phyloP scores from a whole-genome alignment of 2,113 vertebrate species.

The Nyctibius bracteatus region DNA sequence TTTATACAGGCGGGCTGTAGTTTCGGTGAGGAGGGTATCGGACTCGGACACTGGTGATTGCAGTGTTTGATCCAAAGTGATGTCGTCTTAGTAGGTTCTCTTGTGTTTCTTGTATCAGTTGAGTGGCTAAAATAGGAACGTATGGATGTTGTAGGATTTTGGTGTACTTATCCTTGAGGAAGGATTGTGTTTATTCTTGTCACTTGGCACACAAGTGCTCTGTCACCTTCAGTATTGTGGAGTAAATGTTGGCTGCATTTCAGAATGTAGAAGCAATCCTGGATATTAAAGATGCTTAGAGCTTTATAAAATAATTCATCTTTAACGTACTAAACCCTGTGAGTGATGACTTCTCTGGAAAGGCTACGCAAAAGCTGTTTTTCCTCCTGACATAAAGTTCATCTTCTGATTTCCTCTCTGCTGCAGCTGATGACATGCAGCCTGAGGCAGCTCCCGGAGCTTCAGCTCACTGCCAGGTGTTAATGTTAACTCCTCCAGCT shows the following conservation, averaged over 20 bases:
- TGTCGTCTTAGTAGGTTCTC: neutral
- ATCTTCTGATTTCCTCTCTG: neutral
- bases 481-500: neutral
- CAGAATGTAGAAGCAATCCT: neutral
- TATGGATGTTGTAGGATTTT: neutral
- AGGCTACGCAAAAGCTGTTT: neutral
- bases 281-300: neutral
- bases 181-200: neutral
- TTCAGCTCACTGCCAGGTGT: neutral
- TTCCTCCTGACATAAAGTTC: neutral
- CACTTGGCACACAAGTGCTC: neutral
- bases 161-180: neutral
- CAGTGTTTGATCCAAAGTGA: neutral
- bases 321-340: neutral
- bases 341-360: neutral
- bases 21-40: neutral
- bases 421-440: neutral
- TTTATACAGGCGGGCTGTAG: neutral
- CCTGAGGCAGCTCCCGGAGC: neutral
- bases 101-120: neutral
- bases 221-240: neutral
- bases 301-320: neutral
- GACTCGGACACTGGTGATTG: rapidly evolving
- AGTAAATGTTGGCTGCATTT: neutral
- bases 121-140: neutral